Percentiles rank a stretch among this genome's conserved stretches.
These are phyloP conservation scores for Polypterus bichir DNA, from an alignment of 2,113 vertebrate species.

Conservation along the genomic window DNA sequence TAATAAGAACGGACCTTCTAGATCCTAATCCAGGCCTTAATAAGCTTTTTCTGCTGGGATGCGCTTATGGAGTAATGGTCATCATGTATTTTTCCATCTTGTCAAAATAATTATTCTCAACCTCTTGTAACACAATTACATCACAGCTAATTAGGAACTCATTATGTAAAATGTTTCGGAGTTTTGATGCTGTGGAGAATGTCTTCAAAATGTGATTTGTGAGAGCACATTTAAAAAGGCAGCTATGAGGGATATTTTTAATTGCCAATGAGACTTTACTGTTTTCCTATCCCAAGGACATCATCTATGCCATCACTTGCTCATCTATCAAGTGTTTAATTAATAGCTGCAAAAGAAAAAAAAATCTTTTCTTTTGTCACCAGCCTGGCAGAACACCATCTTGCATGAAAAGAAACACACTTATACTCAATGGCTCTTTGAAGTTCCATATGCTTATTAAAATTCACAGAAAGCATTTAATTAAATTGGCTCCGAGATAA, in stretches of 20 bases:
- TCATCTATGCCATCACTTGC: neutral
- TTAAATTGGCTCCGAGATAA: conserved; percentile 2
- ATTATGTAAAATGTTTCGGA: too few species aligned
- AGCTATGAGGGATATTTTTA: neutral
- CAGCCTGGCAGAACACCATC: neutral
- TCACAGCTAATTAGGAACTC: too few species aligned
- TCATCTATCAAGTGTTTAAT: neutral
- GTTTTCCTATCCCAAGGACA: neutral
- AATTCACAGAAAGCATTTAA: conserved; percentile 1
- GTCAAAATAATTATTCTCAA: too few species aligned
- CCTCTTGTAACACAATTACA: too few species aligned
- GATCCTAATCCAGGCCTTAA: too few species aligned
- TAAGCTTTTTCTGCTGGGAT: too few species aligned
- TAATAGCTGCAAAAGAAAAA: neutral
- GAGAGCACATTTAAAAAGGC: too few species aligned
- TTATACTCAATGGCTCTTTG: neutral
- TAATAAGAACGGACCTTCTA: too few species aligned
- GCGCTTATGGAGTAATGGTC: too few species aligned
- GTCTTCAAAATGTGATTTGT: too few species aligned
- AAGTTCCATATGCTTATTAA: conserved; percentile 4
- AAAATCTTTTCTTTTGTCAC: neutral
- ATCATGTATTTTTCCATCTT: too few species aligned
- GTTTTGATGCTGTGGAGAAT: too few species aligned
- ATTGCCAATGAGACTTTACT: neutral
- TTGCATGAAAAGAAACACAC: neutral